These are phyloP conservation scores for Stenurella melanura DNA, from an alignment of 2,888 invertebrate genomes.

Conservation along the genomic window DNA sequence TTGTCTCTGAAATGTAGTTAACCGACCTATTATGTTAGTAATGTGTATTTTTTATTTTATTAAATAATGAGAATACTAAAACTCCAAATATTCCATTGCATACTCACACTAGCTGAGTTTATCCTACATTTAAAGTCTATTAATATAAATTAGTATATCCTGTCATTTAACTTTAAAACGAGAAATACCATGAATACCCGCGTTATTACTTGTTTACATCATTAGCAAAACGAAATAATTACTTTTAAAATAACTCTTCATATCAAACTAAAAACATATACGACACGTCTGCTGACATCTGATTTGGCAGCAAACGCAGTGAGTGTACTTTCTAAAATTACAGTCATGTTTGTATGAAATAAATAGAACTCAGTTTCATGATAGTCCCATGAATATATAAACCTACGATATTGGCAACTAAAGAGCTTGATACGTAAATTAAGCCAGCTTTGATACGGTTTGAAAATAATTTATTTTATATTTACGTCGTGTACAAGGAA, in stretches of 20 bases:
- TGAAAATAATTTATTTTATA: not conserved
- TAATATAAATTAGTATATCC: too few relatives aligned
- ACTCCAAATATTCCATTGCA: too few relatives aligned
- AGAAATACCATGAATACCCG: not conserved
- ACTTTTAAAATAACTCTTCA: not conserved
- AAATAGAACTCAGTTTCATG: not conserved
- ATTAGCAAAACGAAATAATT: not conserved
- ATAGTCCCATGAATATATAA: not conserved
- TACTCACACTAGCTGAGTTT: too few relatives aligned
- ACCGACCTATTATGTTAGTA: too few relatives aligned
- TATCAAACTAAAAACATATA: not conserved
- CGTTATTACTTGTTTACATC: not conserved
- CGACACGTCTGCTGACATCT: not conserved
- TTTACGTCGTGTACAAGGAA: not conserved
- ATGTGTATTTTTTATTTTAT: too few relatives aligned
- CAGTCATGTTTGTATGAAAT: not conserved
- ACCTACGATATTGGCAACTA: not conserved
- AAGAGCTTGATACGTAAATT: not conserved
- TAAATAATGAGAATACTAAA: too few relatives aligned
- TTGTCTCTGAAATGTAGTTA: too few relatives aligned
- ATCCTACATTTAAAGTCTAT: too few relatives aligned
- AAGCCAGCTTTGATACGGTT: not conserved
- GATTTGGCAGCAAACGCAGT: not conserved
- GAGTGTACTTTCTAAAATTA: conserved; percentile 1
- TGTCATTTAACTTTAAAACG: not conserved